Evolutionary conservation across 2,113 vertebrate genomes (phyloP), one percentile per base, ranked within the genome.

Genomic region (Oncorhynchus kisutch): DNA sequence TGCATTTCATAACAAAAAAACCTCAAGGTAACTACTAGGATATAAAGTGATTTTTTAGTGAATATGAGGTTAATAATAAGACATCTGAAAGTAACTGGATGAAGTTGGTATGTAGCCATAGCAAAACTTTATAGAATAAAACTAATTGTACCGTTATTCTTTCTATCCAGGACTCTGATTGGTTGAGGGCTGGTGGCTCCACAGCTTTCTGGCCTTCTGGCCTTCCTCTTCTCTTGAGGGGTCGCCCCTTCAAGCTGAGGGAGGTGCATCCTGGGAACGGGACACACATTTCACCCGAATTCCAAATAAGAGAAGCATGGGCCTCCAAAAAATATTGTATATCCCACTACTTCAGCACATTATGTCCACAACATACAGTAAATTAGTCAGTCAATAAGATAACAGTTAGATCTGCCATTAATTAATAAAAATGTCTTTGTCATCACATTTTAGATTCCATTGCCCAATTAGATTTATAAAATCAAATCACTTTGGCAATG

Each of bases 161-260:
- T 25, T 94, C 93, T 0, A 92, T 90, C 92, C 93, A 94, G 54
- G 93, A 88, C 72, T 93, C 93, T 0, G 92, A 88, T 34, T 90
- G 91, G 83, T 80, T 81, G 69, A 76, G 79, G 39, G 6, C 90
- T 0, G 81, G 85, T 0, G 86, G 82, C 18, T 93, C 92, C 59
- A 13, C 16, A 54, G 51, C 51, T 18, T 54, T 54, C 51, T 54
- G 51, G 6, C 12, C 60, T 67, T 65, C 81, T 80, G n/a, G 93
- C 91, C 3, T 84, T 65, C 22, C 88, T 74, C 82, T 89, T 74
- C 89, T 91, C 87, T 94, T 94, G 13, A 93, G 92, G 70, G 94
- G 92, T 67, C 93, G 87, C n/a, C 94, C 94, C 81, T 93, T 87
- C n/a, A 94, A 85, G 82, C 92, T 93, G 48, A 94, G 86, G 70